Evolutionary conservation across 35 echinoderm and acorn worm species (phyloP).

Genomic region (Diadema setosum): DNA sequence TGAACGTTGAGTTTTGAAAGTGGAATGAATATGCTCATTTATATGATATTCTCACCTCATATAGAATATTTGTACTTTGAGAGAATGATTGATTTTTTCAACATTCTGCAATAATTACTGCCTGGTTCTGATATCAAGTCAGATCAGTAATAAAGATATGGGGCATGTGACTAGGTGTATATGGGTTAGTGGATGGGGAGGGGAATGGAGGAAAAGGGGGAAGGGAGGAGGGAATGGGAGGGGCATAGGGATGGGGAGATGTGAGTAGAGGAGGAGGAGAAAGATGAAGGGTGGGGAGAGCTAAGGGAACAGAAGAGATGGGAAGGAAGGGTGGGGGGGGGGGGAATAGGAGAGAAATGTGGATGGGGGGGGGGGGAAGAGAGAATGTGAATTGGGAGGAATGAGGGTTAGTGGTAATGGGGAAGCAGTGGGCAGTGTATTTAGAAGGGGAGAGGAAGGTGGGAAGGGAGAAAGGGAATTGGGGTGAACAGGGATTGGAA

Average conservation of each 20-base stretch:
- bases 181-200: too few species aligned
- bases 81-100: too few species aligned
- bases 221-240: background rate
- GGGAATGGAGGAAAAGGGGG: too few species aligned
- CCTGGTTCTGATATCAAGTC: too few species aligned
- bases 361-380: background rate
- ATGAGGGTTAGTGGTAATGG: background rate
- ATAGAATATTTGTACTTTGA: too few species aligned
- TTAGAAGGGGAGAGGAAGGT: background rate
- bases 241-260: background rate
- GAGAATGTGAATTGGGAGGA: background rate
- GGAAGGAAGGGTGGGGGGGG: background rate
- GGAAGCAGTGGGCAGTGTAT: too few species aligned
- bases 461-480: background rate
- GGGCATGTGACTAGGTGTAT: too few species aligned
- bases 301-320: background rate
- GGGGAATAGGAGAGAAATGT: background rate
- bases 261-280: background rate
- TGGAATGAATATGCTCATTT: too few species aligned
- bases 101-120: too few species aligned
- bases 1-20: too few species aligned
- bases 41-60: too few species aligned
- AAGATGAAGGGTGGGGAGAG: background rate
- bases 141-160: too few species aligned
- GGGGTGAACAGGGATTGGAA: background rate